Percentiles rank a stretch among this genome's conserved stretches.
Conservation (phyloP, 1,140 invertebrate species). For the Goniozus legneri region DNA sequence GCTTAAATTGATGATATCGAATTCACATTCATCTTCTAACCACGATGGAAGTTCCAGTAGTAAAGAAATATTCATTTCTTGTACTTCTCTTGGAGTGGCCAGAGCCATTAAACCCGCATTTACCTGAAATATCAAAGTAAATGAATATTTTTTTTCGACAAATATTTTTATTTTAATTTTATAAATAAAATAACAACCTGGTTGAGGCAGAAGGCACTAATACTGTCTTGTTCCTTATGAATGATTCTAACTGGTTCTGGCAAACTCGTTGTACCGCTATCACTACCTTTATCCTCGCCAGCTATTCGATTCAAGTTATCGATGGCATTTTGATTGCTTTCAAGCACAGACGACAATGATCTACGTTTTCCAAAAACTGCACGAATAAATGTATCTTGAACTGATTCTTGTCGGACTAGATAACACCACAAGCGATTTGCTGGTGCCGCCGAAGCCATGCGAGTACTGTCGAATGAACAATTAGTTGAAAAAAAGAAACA, state of each 20-base stretch:
- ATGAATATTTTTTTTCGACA: background rate
- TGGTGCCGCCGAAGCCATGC: slow-evolving; percentile 72
- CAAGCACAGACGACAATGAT: slow-evolving; percentile 50
- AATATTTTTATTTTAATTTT: slow-evolving; percentile 5
- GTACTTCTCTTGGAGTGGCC: slow-evolving; percentile 92
- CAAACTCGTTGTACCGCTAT: slow-evolving; percentile 54
- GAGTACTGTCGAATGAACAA: slow-evolving; percentile 54
- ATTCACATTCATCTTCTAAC: slow-evolving; percentile 94
- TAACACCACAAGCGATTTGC: slow-evolving; percentile 90
- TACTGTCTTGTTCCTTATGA: slow-evolving; percentile 98
- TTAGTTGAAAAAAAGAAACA: slow-evolving; percentile 12
- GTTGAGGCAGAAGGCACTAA: slow-evolving; percentile 95
- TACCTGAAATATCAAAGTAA: slow-evolving; percentile 57
- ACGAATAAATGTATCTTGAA: slow-evolving; percentile 94
- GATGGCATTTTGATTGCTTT: slow-evolving; percentile 43
- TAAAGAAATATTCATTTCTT: slow-evolving; percentile 94
- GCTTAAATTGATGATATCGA: slow-evolving; percentile 85
- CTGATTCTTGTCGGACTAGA: slow-evolving; percentile 85
- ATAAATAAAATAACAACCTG: slow-evolving; percentile 57
- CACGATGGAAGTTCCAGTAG: slow-evolving; percentile 84
- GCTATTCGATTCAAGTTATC: slow-evolving; percentile 41
- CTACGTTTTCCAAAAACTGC: slow-evolving; percentile 85
- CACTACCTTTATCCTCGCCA: slow-evolving; percentile 48
- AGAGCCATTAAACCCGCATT: slow-evolving; percentile 80
- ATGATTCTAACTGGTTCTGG: slow-evolving; percentile 90